These are phyloP conservation scores for Rhopalosiphum maidis DNA, from an alignment of 1,140 invertebrate species.

Conservation along the genomic window DNA sequence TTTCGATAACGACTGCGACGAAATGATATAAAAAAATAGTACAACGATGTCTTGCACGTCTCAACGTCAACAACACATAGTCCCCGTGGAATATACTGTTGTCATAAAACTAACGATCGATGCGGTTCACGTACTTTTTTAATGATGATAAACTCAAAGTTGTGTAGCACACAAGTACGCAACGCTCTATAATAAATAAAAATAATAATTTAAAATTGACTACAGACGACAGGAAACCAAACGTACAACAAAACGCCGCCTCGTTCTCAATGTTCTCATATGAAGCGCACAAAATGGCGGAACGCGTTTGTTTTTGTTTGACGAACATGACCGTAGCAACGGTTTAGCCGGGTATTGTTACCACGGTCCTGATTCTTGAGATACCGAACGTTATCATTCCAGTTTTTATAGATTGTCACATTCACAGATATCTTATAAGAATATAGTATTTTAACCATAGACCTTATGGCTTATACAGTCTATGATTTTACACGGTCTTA, in stretches of 20 bases:
- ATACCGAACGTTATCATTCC: no score
- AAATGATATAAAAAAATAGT: background rate
- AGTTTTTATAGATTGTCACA: no score
- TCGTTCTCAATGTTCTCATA: background rate
- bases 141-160: background rate
- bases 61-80: background rate
- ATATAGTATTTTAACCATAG: no score
- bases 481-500: no score
- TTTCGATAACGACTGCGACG: background rate
- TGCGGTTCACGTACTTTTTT: background rate
- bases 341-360: background rate
- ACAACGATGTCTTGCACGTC: background rate
- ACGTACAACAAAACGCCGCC: background rate
- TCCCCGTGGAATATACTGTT: background rate
- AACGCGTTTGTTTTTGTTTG: slow-evolving; percentile 2
- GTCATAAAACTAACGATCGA: background rate
- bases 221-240: background rate
- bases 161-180: background rate
- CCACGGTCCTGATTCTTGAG: background rate
- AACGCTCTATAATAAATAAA: background rate
- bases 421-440: no score
- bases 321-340: background rate
- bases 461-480: no score
- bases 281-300: slow-evolving; percentile 27
- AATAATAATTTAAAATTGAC: background rate